phyloP scores from a whole-genome alignment of 2,797 vertebrate genomes.

The Chaunax sp. region DNA sequence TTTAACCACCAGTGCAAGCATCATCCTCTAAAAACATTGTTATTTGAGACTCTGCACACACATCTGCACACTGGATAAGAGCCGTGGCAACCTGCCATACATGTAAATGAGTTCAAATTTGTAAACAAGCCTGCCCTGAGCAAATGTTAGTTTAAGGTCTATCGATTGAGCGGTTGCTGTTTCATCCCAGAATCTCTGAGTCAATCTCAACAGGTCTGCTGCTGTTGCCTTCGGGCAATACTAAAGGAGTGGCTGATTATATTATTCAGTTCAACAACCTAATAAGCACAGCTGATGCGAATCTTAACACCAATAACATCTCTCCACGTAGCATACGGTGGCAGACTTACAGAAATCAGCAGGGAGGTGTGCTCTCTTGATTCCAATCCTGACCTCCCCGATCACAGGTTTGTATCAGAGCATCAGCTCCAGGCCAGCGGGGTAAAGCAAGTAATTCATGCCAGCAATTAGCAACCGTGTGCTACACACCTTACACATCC shows the following conservation, averaged over 20 bases:
- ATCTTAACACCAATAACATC: conserved; percentile 46
- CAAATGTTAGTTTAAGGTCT: conserved; percentile 41
- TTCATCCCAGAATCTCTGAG: conserved; percentile 40
- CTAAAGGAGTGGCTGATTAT: conserved; percentile 40
- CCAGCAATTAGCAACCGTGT: conserved; percentile 38
- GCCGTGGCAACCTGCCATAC: conserved; percentile 32
- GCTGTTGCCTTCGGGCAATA: conserved; percentile 30
- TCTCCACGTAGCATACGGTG: conserved; percentile 25
- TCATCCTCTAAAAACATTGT: background rate
- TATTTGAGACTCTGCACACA: conserved; percentile 42
- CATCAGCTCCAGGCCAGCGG: conserved; percentile 7
- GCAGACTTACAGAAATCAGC: conserved; percentile 40
- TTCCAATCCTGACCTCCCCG: conserved; percentile 19
- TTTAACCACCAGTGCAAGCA: background rate
- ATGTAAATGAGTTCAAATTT: conserved; percentile 60
- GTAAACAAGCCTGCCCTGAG: conserved; percentile 38
- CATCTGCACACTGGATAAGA: conserved; percentile 30
- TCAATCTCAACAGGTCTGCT: conserved; percentile 20
- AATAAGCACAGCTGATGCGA: conserved; percentile 59
- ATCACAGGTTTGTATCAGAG: conserved; percentile 28
- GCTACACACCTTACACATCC: conserved; percentile 4
- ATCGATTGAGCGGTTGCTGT: conserved; percentile 48
- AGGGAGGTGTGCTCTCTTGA: conserved; percentile 24
- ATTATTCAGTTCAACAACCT: conserved; percentile 50
- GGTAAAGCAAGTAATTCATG: conserved; percentile 42